Evolutionary conservation across 30 jellyfish, hydroid and myxozoan genomes (phyloP).

Genomic region (Mastigias papua): DNA sequence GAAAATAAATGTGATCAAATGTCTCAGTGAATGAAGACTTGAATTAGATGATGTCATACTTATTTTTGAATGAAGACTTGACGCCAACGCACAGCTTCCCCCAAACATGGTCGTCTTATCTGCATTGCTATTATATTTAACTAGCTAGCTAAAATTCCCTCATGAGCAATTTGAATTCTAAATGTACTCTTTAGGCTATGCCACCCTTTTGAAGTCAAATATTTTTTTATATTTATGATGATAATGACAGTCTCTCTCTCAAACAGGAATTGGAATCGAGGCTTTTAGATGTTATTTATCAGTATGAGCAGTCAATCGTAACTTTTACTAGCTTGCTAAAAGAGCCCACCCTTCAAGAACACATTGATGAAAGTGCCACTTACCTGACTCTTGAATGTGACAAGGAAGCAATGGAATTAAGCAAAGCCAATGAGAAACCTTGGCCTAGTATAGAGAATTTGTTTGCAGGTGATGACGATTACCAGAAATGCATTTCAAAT

Average conservation of each 20-base stretch:
- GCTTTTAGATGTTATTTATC: slow-evolving; percentile 52
- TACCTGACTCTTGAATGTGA: slow-evolving; percentile 41
- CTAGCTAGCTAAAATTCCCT: too few species aligned
- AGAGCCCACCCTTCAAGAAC: slow-evolving; percentile 52
- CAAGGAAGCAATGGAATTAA: slow-evolving; percentile 26
- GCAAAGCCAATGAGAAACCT: slow-evolving; percentile 34
- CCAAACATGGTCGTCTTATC: too few species aligned
- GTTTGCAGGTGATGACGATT: slow-evolving; percentile 66
- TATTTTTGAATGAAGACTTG: too few species aligned
- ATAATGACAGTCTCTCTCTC: neutral
- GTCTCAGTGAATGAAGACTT: too few species aligned
- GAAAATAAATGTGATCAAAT: too few species aligned
- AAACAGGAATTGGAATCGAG: slow-evolving; percentile 53
- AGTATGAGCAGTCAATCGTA: slow-evolving; percentile 60
- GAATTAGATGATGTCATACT: too few species aligned
- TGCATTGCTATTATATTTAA: too few species aligned
- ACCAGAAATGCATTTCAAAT: slow-evolving; percentile 66
- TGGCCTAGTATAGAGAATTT: slow-evolving; percentile 75
- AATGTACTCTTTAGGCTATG: too few species aligned
- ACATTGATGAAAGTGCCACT: slow-evolving; percentile 39
- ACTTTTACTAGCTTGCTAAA: slow-evolving; percentile 50
- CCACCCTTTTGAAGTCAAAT: too few species aligned
- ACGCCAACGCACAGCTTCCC: too few species aligned
- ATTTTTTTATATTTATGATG: too few species aligned
- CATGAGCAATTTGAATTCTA: too few species aligned